Conservation (phyloP, 2,888 invertebrate genomes). For the Drosophila mettleri region DNA sequence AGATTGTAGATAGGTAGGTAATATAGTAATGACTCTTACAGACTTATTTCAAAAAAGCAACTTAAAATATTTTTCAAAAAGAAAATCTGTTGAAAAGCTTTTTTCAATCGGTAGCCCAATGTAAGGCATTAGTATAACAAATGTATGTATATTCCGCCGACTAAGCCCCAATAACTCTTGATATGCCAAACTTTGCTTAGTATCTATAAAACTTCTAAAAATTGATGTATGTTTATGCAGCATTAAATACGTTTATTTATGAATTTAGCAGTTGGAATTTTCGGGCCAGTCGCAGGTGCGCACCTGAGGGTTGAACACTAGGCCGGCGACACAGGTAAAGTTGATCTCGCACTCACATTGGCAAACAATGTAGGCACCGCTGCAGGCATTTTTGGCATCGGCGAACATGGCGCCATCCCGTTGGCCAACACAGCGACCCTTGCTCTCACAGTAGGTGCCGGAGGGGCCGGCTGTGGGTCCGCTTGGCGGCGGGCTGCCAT, state of each 20-base stretch:
- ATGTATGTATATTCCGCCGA: too few relatives aligned
- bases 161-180: too few relatives aligned
- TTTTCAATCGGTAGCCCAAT: too few relatives aligned
- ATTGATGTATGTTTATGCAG: neutral
- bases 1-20: too few relatives aligned
- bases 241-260: constrained; percentile 38
- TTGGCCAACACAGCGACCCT: constrained; percentile 63
- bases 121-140: too few relatives aligned
- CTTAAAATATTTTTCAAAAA: too few relatives aligned
- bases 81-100: too few relatives aligned
- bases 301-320: constrained; percentile 53
- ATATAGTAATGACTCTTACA: too few relatives aligned
- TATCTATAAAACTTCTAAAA: neutral
- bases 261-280: constrained; percentile 43
- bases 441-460: constrained; percentile 67
- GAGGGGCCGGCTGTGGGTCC: constrained; percentile 79
- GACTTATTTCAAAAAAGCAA: too few relatives aligned
- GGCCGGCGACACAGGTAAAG: constrained; percentile 44
- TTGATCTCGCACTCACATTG: constrained; percentile 79
- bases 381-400: constrained; percentile 35
- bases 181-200: neutral
- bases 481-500: constrained; percentile 64
- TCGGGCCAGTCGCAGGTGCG: constrained; percentile 69
- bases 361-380: constrained; percentile 62
- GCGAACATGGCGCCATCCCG: constrained; percentile 52